phyloP scores from a whole-genome alignment of 92 coral and sea anemone species.

The Scolanthus callimorphus region DNA sequence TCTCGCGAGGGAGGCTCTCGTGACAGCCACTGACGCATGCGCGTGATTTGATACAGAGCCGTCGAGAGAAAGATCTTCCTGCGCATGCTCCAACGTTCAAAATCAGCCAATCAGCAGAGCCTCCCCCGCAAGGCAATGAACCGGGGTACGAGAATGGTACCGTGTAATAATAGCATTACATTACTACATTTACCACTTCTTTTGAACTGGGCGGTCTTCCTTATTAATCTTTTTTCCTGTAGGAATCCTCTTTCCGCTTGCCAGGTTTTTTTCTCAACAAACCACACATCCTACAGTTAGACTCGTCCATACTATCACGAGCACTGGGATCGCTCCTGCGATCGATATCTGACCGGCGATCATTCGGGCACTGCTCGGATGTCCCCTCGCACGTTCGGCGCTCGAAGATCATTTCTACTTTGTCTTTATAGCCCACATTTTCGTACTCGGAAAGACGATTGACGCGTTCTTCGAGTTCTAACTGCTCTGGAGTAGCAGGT shows the following conservation, averaged over 20 bases:
- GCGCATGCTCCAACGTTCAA: too few species aligned
- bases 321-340: background rate
- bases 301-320: constrained; percentile 8
- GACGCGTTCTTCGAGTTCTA: constrained; percentile 50
- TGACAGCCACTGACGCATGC: too few species aligned
- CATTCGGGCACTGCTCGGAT: constrained; percentile 7
- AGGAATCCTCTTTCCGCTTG: background rate
- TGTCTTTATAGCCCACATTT: constrained; percentile 61
- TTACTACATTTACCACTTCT: too few species aligned
- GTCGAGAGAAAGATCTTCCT: too few species aligned
- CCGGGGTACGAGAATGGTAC: too few species aligned
- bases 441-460: constrained; percentile 78
- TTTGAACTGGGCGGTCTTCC: too few species aligned
- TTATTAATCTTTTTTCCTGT: background rate
- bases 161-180: too few species aligned
- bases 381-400: constrained; percentile 30
- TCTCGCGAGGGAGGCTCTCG: too few species aligned
- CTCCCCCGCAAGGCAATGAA: too few species aligned
- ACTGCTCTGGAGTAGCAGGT: constrained; percentile 40
- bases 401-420: constrained; percentile 38
- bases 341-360: background rate
- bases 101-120: too few species aligned
- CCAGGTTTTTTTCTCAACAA: constrained; percentile 12
- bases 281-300: constrained; percentile 44
- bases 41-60: too few species aligned